Percentiles rank a stretch among this genome's conserved stretches.
Evolutionary conservation across 2,797 vertebrate species (phyloP).

Genomic region (Peromyscus eremicus): DNA sequence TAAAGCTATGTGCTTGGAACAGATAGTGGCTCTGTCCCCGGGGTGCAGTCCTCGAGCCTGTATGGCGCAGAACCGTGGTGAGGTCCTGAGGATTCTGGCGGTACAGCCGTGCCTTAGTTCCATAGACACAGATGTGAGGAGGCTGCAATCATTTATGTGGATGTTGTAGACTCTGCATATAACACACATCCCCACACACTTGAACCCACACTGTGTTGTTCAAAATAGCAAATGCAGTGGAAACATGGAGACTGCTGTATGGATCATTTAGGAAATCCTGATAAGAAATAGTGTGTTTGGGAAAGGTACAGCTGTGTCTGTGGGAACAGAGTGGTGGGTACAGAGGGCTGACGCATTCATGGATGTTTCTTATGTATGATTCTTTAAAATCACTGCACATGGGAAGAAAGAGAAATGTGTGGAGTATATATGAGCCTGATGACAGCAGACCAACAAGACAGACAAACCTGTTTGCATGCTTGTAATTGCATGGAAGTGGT

Average conservation of each 20-base stretch:
- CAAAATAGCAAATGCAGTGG: not conserved
- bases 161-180: rapidly evolving
- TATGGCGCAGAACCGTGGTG: too few relatives aligned
- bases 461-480: too few relatives aligned
- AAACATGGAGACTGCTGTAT: too few relatives aligned
- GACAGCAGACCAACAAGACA: rapidly evolving
- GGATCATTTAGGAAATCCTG: not conserved
- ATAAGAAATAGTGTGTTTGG: rapidly evolving
- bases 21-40: rapidly evolving
- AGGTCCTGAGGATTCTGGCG: too few relatives aligned
- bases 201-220: not conserved
- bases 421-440: not conserved
- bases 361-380: not conserved
- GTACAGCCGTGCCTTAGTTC: too few relatives aligned
- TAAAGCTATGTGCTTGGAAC: not conserved
- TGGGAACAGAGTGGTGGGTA: not conserved
- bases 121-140: too few relatives aligned
- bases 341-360: not conserved
- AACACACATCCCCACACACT: rapidly evolving
- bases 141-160: too few relatives aligned
- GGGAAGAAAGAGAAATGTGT: too few relatives aligned
- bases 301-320: rapidly evolving
- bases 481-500: not conserved
- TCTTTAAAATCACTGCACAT: not conserved
- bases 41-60: too few relatives aligned